Percentiles rank a stretch among this genome's conserved stretches.
Conservation (phyloP, 2,113 vertebrate genomes). For the Anhinga anhinga region DNA sequence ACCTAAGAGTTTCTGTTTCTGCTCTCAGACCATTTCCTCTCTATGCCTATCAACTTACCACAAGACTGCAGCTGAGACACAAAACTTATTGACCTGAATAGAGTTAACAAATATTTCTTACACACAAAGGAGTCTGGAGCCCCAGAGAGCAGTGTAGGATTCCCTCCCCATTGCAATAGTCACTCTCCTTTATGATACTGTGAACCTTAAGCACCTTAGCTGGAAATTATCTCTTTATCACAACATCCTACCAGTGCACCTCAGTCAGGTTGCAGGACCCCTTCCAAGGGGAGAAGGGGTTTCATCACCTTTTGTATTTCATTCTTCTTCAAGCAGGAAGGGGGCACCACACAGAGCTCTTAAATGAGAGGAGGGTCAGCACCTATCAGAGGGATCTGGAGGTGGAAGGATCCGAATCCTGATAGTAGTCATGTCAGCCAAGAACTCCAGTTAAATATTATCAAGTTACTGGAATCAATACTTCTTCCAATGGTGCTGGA, state of each 20-base stretch:
- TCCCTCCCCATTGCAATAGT: neutral
- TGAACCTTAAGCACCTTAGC: neutral
- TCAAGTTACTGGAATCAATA: neutral
- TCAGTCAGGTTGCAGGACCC: neutral
- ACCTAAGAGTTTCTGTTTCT: neutral
- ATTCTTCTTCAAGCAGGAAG: neutral
- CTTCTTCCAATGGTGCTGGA: neutral
- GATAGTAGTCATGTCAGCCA: neutral
- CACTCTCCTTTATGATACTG: neutral
- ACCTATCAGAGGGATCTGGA: neutral
- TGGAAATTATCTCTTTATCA: neutral
- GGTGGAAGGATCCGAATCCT: neutral
- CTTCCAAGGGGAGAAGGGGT: neutral
- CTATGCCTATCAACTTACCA: neutral
- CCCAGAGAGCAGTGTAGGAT: neutral
- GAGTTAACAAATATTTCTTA: neutral
- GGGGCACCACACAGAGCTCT: neutral
- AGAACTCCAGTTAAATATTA: neutral
- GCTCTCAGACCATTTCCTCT: neutral
- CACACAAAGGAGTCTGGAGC: neutral
- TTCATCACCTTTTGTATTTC: neutral
- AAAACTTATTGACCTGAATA: neutral
- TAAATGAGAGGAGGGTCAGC: neutral
- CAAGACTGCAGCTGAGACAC: neutral
- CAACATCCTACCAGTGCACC: neutral